These are phyloP conservation scores for Dipus sagitta DNA, from an alignment of 2,797 vertebrate species.

Conservation along the genomic window DNA sequence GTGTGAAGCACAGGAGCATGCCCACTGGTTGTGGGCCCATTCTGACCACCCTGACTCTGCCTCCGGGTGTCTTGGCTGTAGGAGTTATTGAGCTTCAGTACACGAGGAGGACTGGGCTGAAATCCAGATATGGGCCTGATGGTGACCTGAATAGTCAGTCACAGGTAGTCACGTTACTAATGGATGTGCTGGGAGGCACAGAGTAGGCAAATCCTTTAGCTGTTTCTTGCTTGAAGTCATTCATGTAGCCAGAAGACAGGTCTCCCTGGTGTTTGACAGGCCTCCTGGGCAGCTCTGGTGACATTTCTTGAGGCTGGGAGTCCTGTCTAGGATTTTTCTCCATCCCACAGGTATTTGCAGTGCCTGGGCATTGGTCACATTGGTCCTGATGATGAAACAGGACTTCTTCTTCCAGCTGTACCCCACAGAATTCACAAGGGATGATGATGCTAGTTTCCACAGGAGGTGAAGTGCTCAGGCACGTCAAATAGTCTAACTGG, in stretches of 20 bases:
- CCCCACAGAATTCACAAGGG: slow-evolving; percentile 97
- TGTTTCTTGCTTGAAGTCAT: slow-evolving; percentile 78
- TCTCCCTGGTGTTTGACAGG: slow-evolving; percentile 90
- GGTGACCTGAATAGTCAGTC: fast-evolving
- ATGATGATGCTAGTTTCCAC: slow-evolving; percentile 91
- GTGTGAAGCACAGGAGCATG: not conserved
- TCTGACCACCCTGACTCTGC: not conserved
- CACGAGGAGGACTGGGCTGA: not conserved
- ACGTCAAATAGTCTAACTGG: slow-evolving; percentile 86
- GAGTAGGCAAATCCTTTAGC: slow-evolving; percentile 60
- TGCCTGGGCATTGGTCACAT: slow-evolving; percentile 93
- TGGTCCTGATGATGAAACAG: slow-evolving; percentile 98
- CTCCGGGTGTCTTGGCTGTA: not conserved
- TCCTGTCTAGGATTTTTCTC: slow-evolving; percentile 76
- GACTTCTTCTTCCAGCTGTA: slow-evolving; percentile 94
- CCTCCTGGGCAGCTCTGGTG: slow-evolving; percentile 89
- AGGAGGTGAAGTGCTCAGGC: slow-evolving; percentile 86
- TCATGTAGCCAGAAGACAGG: slow-evolving; percentile 71
- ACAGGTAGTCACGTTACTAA: fast-evolving
- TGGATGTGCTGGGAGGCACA: not conserved
- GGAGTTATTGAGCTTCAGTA: slow-evolving; percentile 68
- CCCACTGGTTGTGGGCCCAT: not conserved
- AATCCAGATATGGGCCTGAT: slow-evolving; percentile 2
- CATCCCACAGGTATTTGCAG: slow-evolving; percentile 84
- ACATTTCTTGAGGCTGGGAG: slow-evolving; percentile 71